These are phyloP conservation scores for Tetranychus piercei DNA, from an alignment of 2,888 invertebrate genomes.

Conservation along the genomic window DNA sequence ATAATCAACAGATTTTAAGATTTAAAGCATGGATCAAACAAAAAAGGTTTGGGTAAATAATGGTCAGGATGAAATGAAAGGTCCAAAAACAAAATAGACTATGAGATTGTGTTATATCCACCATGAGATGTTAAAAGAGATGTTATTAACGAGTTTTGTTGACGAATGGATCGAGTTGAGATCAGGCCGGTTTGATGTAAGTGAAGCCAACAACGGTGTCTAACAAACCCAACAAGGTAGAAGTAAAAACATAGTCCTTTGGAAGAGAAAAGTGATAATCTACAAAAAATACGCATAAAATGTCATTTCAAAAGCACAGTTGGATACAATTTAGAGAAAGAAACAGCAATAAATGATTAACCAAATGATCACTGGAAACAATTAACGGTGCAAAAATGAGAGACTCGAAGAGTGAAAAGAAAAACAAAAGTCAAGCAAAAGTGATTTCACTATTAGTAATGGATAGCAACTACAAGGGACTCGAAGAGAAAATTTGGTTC, in stretches of 20 bases:
- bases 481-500: neutral
- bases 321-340: too few relatives aligned
- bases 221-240: neutral
- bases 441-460: too few relatives aligned
- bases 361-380: too few relatives aligned
- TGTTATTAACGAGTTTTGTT: neutral
- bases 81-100: neutral
- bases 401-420: too few relatives aligned
- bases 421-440: too few relatives aligned
- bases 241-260: too few relatives aligned
- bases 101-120: neutral
- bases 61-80: neutral
- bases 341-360: too few relatives aligned
- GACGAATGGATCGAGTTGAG: constrained; percentile 10
- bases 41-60: neutral
- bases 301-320: too few relatives aligned
- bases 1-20: too few relatives aligned
- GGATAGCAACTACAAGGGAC: too few relatives aligned
- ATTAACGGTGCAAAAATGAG: too few relatives aligned
- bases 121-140: neutral
- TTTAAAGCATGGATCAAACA: too few relatives aligned
- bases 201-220: neutral
- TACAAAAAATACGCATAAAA: neutral
- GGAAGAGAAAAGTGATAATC: neutral
- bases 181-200: neutral